Percentiles rank a stretch among this genome's conserved stretches.
Conservation (phyloP, 2,797 vertebrate genomes). For the Mus spretus region DNA sequence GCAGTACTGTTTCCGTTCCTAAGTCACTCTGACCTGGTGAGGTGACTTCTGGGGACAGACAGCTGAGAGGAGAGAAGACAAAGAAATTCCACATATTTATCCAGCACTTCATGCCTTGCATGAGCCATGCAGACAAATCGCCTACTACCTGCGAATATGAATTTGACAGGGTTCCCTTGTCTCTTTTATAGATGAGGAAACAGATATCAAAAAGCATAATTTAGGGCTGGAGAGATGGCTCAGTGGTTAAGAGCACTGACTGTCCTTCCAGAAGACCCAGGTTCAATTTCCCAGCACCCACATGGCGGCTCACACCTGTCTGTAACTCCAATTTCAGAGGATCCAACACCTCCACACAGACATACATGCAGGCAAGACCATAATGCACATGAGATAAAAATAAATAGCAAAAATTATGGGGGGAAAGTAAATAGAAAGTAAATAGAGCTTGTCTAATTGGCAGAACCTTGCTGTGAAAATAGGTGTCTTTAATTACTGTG, state of each 20-base stretch:
- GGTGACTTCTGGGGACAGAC: not conserved
- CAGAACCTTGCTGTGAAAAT: conserved; percentile 48
- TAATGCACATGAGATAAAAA: not conserved
- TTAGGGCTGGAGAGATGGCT: not conserved
- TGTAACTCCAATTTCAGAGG: not conserved
- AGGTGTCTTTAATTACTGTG: not conserved
- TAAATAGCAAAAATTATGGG: not conserved
- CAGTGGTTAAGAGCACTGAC: not conserved
- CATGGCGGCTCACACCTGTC: not conserved
- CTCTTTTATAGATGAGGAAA: not conserved
- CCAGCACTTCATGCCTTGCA: not conserved
- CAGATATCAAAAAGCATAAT: conserved; percentile 45
- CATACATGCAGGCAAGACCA: not conserved
- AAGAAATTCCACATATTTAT: not conserved
- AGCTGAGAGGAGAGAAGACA: not conserved
- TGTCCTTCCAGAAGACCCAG: not conserved
- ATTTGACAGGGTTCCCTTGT: not conserved
- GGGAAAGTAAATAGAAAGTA: not conserved
- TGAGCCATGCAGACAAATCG: not conserved
- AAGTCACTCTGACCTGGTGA: not conserved
- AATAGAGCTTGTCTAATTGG: conserved; percentile 23
- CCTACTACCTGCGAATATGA: not conserved
- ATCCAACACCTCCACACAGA: not conserved
- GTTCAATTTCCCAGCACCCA: not conserved
- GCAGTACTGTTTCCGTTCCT: conserved; percentile 10